Evolutionary conservation across 2,888 invertebrate species (phyloP).

Genomic region (Sinopyrophorus schimmeli): DNA sequence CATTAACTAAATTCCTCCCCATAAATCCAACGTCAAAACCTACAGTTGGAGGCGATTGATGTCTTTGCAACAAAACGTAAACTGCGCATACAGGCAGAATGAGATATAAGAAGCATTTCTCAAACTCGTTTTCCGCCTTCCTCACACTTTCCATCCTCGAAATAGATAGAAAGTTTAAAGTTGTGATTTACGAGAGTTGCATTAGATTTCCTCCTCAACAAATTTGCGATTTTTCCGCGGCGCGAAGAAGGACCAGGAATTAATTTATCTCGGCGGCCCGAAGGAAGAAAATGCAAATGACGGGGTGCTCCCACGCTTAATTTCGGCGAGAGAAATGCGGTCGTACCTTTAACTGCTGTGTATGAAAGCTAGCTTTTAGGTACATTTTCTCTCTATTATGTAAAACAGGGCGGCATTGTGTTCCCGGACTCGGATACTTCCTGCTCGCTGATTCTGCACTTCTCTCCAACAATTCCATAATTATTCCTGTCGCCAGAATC

Average conservation of each 20-base stretch:
- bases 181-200: constrained; percentile 16
- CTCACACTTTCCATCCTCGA: constrained; percentile 26
- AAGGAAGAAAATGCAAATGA: neutral
- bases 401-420: constrained; percentile 27
- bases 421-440: constrained; percentile 23
- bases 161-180: constrained; percentile 34
- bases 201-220: neutral
- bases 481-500: constrained; percentile 35
- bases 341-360: constrained; percentile 18
- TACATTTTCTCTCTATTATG: constrained; percentile 30
- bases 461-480: constrained; percentile 26
- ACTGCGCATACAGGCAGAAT: constrained; percentile 32
- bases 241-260: too few relatives aligned
- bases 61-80: constrained; percentile 36
- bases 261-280: neutral
- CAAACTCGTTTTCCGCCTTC: constrained; percentile 38
- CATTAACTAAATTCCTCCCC: constrained; percentile 29
- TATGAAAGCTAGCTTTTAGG: constrained; percentile 22
- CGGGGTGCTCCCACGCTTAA: neutral
- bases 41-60: constrained; percentile 32
- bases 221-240: neutral
- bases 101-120: constrained; percentile 45
- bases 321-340: neutral
- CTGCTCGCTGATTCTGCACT: constrained; percentile 27
- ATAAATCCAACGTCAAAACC: constrained; percentile 36